A percentile compares a stretch with the other conserved stretches of the same genome.
Evolutionary conservation across 2,797 vertebrate species (phyloP).

Genomic region (Labeo calbasu): DNA sequence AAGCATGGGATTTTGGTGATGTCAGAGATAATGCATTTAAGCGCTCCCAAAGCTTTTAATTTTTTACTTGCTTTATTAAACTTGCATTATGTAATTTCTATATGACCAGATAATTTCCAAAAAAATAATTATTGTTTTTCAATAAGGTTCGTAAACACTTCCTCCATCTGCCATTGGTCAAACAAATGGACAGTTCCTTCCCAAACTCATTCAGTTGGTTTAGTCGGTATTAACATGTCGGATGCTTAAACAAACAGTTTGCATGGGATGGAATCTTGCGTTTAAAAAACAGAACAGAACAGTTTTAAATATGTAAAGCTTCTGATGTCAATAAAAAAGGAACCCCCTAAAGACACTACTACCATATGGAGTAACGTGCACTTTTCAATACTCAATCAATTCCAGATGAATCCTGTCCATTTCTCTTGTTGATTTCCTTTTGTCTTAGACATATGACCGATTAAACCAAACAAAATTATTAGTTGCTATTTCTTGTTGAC

Average conservation of each 20-base stretch:
- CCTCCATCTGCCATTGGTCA: neutral
- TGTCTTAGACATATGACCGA: neutral
- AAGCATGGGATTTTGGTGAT: neutral
- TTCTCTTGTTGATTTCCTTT: neutral
- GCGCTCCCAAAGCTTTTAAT: neutral
- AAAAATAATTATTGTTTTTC: neutral
- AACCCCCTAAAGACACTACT: neutral
- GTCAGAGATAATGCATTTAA: neutral
- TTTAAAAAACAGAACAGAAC: neutral
- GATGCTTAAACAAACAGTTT: neutral
- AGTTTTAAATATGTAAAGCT: neutral
- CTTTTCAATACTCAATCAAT: neutral
- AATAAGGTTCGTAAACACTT: neutral
- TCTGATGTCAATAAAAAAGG: neutral
- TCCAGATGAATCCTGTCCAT: neutral
- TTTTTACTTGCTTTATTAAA: too few species aligned
- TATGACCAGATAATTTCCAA: neutral
- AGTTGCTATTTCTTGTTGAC: neutral
- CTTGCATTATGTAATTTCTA: neutral
- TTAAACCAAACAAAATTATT: neutral
- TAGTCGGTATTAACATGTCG: neutral
- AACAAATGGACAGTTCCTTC: neutral
- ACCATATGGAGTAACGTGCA: neutral
- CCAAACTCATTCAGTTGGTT: neutral
- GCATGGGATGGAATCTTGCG: neutral